These are phyloP conservation scores for Hozukius guyotensis DNA, from an alignment of 2,797 vertebrate genomes.

Conservation along the genomic window DNA sequence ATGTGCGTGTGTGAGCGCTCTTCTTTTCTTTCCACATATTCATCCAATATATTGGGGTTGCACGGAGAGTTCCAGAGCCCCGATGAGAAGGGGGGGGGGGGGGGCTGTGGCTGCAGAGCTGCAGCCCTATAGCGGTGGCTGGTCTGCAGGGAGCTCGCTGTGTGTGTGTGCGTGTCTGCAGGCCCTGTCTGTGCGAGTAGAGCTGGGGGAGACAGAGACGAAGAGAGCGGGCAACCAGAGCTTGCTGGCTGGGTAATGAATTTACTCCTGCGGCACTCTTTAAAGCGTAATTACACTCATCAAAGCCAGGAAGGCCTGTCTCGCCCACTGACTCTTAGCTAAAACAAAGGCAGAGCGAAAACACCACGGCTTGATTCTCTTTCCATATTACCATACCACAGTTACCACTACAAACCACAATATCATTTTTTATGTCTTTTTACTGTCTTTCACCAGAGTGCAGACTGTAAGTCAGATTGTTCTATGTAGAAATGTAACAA, in stretches of 20 bases:
- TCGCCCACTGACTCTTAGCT: conserved; percentile 75
- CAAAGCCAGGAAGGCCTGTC: conserved; percentile 73
- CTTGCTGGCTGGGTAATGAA: conserved; percentile 80
- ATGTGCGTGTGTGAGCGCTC: conserved; percentile 19
- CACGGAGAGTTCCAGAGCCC: conserved; percentile 49
- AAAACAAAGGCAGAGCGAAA: conserved; percentile 72
- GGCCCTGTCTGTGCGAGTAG: conserved; percentile 69
- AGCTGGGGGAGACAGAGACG: conserved; percentile 66
- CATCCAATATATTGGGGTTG: conserved; percentile 53
- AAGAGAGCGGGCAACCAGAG: conserved; percentile 57
- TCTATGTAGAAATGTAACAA: conserved; percentile 24
- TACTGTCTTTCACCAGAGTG: conserved; percentile 19
- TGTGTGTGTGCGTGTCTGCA: conserved; percentile 67
- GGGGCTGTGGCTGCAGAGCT: conserved; percentile 48
- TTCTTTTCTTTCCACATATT: conserved; percentile 55
- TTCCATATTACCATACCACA: conserved; percentile 39
- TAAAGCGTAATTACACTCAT: conserved; percentile 83
- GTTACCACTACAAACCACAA: conserved; percentile 37
- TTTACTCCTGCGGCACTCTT: conserved; percentile 82
- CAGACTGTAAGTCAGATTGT: conserved; percentile 6
- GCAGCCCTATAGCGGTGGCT: conserved; percentile 73
- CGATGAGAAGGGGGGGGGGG: conserved; percentile 21
- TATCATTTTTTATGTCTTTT: conserved; percentile 27
- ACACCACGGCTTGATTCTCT: conserved; percentile 35
- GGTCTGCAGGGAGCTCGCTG: conserved; percentile 75